Conservation (phyloP, 2,888 invertebrate genomes). For the Melinopterus prodromus region DNA sequence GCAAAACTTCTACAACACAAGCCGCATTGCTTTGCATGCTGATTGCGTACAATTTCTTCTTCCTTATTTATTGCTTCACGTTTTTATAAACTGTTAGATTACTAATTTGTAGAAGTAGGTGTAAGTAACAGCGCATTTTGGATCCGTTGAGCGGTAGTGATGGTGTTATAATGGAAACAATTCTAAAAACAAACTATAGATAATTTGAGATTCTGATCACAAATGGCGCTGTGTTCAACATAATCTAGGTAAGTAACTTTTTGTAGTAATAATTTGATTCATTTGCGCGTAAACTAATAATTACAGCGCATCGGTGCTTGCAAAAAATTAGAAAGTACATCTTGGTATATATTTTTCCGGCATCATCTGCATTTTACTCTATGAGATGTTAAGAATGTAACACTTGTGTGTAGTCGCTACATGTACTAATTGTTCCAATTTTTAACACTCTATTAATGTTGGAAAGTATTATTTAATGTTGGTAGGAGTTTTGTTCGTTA, state of each 20-base stretch:
- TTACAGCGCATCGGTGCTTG: neutral
- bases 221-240: neutral
- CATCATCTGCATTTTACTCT: neutral
- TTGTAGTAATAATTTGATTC: neutral
- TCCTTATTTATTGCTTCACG: neutral
- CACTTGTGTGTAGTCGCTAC: neutral
- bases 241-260: neutral
- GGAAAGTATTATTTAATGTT: neutral
- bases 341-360: neutral
- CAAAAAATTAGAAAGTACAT: neutral
- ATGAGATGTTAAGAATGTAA: neutral
- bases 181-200: neutral
- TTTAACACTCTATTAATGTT: conserved; percentile 4
- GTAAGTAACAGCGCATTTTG: neutral
- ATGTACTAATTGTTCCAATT: neutral
- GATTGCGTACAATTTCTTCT: neutral
- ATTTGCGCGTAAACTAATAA: neutral
- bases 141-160: neutral
- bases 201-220: neutral
- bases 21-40: neutral
- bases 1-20: neutral
- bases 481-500: neutral
- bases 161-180: neutral
- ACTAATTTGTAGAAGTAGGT: neutral
- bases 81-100: neutral